These are phyloP conservation scores for Columba janthina DNA, from an alignment of 2,113 vertebrate genomes.

Conservation along the genomic window DNA sequence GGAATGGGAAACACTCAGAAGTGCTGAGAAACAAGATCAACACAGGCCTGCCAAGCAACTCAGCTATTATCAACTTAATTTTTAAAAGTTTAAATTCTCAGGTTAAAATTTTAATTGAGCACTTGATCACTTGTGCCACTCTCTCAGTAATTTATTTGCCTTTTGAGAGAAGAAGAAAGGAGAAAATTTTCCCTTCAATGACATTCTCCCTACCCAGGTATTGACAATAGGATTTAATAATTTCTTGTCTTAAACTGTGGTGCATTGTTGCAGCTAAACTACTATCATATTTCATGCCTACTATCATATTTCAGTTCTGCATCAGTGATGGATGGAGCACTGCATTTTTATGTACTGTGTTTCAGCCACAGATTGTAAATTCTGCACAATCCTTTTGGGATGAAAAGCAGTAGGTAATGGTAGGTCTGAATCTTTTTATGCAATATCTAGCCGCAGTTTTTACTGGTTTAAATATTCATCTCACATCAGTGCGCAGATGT, in stretches of 20 bases:
- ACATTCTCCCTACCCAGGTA: not conserved
- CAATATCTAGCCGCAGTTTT: not conserved
- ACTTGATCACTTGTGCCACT: not conserved
- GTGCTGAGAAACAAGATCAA: not conserved
- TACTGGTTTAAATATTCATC: slow-evolving; percentile 9
- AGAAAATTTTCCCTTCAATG: not conserved
- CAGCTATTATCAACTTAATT: not conserved
- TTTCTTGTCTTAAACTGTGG: not conserved
- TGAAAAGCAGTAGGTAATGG: not conserved
- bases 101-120: not conserved
- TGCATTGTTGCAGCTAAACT: not conserved
- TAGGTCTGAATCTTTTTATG: not conserved
- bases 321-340: not conserved
- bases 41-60: not conserved
- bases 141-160: not conserved
- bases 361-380: not conserved
- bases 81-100: not conserved
- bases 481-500: not conserved
- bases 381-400: not conserved
- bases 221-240: not conserved
- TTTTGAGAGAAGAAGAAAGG: not conserved
- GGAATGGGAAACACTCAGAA: not conserved
- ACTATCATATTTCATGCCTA: not conserved
- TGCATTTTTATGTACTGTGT: not conserved
- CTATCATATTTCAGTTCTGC: too few relatives aligned